Evolutionary conservation across 2,797 vertebrate genomes (phyloP).

Genomic region (Arctocebus calabarensis): DNA sequence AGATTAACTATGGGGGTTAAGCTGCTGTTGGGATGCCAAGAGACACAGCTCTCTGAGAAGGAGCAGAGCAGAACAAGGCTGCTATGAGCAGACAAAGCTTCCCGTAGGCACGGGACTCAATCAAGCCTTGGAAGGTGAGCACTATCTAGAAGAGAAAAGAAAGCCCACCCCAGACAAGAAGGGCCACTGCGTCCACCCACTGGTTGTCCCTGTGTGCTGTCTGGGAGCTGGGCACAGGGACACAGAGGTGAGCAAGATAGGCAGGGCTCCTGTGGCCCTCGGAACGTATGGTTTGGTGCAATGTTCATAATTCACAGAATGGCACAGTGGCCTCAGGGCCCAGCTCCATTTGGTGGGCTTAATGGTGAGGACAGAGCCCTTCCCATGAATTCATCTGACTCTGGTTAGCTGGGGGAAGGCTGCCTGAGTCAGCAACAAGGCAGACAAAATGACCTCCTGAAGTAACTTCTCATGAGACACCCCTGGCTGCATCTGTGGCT

Average conservation of each 20-base stretch:
- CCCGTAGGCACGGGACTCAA: neutral
- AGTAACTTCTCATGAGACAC: conserved; percentile 71
- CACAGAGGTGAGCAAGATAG: neutral
- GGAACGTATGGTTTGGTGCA: neutral
- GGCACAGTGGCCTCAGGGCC: neutral
- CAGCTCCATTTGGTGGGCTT: neutral
- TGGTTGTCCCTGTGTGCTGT: neutral
- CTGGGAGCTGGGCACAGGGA: neutral
- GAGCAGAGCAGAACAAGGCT: neutral
- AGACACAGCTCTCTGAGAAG: neutral
- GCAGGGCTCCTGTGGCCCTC: neutral
- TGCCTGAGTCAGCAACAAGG: conserved; percentile 68
- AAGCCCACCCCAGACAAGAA: neutral
- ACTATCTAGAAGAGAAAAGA: neutral
- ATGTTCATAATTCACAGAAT: neutral
- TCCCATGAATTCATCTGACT: conserved; percentile 68
- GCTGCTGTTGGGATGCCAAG: too few relatives aligned
- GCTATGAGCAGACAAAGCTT: neutral
- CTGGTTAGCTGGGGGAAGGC: conserved; percentile 60
- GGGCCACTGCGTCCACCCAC: neutral
- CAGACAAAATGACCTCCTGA: conserved; percentile 77
- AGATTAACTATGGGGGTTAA: neutral
- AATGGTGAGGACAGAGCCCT: conserved; percentile 35
- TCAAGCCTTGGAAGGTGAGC: neutral
- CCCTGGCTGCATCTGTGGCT: neutral